Base-by-base conservation (phyloP, 2,888 invertebrate genomes). In the Neocrepidodera transversa region DNA sequence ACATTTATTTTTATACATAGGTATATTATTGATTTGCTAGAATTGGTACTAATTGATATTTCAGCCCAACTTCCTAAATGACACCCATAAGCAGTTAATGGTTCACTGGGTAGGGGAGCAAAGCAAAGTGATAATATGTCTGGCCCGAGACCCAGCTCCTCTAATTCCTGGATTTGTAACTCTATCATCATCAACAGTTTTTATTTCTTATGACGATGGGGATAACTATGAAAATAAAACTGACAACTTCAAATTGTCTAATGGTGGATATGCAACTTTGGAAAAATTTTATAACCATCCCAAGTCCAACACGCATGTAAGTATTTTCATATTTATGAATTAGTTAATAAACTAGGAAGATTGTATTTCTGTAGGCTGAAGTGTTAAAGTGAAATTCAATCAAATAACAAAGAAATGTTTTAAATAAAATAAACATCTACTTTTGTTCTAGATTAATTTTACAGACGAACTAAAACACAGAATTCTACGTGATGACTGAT, bases 101-200 rank as follows among this genome's bases (percentile, higher is more conserved):
- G 93, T 95, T 7, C 93, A 94, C 78, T 95, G 95, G 95, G 91
- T 93, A 8, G 94, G 95, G 18, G 90, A 92, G 78, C 89, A 89
- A 14, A 92, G 92, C 61, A 87, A 92, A 79, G 91, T 93, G 20
- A 91, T 95, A 70, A 89, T 95, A 65, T 94, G 94, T 72, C 81
- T 95, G 63, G 92, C 93, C 1, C 84, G 89, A 68, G 91, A 93
- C 76, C 87, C 89, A 10, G 82, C 82, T 52, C 84, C 85, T 7
- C 79, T 69, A 3, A 59, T 80, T 62, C 79, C 81, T 55, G 61
- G 66, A 28, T 81, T 79, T 18, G 76, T 79, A 0, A 68, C 72
- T 3, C 71, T 72, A 32, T 77, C 75, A 61, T 84, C 91, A 17
- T 92, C 93, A 43, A 86, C 89, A 17, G 86, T 95, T 17, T 95